A percentile compares a stretch with the other conserved stretches of the same genome.
Conservation (phyloP, 1,140 invertebrate species). For the Saccostrea cuccullata region DNA sequence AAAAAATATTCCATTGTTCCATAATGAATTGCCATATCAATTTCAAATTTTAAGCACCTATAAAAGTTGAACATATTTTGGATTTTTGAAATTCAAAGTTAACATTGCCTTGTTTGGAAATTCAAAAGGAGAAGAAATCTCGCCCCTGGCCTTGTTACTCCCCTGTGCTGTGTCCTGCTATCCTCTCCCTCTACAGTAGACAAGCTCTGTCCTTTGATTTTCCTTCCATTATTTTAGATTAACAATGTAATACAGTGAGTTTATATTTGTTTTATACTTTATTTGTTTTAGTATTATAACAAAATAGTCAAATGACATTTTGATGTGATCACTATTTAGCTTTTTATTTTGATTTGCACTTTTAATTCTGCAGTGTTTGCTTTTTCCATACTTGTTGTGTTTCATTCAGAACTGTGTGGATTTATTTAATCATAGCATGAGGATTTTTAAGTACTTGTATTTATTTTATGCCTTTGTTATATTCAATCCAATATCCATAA, state of each 20-base stretch:
- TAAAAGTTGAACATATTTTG: no score
- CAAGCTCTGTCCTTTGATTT: background rate
- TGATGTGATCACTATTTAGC: background rate
- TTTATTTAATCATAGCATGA: background rate
- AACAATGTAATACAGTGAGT: background rate
- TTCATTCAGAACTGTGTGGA: background rate
- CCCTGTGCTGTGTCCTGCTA: slow-evolving; percentile 13
- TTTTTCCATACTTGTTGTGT: background rate
- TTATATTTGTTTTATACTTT: background rate
- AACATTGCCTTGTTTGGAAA: background rate
- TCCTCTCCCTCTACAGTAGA: slow-evolving; percentile 12
- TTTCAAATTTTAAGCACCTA: no score
- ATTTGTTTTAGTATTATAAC: background rate
- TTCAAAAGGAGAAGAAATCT: background rate
- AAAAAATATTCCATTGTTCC: no score
- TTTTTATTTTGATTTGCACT: background rate
- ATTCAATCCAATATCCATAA: background rate
- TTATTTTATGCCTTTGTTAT: slow-evolving; percentile 16
- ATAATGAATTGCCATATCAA: no score
- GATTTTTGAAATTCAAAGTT: no score
- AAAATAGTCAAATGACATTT: background rate
- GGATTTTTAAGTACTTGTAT: background rate
- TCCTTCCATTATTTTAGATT: background rate
- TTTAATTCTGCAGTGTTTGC: slow-evolving; percentile 26
- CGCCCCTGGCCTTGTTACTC: background rate